Evolutionary conservation across 2,113 vertebrate species (phyloP).

Genomic region (Mus pahari): DNA sequence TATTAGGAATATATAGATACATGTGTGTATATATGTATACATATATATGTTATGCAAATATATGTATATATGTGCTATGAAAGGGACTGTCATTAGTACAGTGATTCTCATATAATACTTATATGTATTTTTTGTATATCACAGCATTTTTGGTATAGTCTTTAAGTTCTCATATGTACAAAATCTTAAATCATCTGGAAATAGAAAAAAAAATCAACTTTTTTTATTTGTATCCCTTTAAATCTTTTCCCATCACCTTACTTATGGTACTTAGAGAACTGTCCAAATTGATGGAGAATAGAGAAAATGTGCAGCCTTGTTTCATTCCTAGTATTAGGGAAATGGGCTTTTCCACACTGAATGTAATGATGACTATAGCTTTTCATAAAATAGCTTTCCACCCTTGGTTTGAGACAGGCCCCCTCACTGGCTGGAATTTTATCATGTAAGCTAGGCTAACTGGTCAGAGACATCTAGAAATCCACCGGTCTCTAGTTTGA

Average conservation of each 20-base stretch:
- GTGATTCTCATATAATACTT: neutral
- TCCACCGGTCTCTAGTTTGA: neutral
- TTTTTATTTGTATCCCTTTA: neutral
- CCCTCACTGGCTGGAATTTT: neutral
- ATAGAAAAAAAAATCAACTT: neutral
- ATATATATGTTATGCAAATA: too few relatives aligned
- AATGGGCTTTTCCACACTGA: neutral
- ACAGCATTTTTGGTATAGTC: neutral
- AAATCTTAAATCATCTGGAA: neutral
- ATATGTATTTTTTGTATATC: neutral
- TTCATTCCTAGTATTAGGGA: neutral
- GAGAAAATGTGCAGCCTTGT: neutral
- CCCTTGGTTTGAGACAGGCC: neutral
- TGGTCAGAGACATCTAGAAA: neutral
- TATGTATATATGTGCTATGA: too few relatives aligned
- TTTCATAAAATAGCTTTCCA: neutral
- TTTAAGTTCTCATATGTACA: neutral
- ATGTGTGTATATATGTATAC: too few relatives aligned
- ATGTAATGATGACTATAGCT: neutral
- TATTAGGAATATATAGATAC: neutral
- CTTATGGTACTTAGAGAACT: neutral
- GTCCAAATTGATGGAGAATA: neutral
- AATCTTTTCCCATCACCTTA: neutral
- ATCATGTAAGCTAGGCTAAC: neutral
- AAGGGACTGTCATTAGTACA: too few relatives aligned